phyloP scores from a whole-genome alignment of 2,888 invertebrate genomes.

The Eutolmus rufibarbis region DNA sequence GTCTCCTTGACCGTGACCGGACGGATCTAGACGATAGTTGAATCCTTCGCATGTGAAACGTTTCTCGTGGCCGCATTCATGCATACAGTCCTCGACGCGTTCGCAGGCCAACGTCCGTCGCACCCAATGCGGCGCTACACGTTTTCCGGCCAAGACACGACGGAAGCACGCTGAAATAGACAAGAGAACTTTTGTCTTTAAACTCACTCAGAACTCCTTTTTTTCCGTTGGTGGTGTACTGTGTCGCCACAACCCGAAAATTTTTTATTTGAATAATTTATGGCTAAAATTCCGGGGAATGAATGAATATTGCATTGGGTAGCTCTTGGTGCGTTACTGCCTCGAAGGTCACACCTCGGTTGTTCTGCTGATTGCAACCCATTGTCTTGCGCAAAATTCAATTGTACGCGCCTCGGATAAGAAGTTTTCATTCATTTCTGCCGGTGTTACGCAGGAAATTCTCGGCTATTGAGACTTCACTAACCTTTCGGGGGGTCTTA shows the following conservation, averaged over 20 bases:
- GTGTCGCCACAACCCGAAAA: background rate
- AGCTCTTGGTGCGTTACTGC: conserved; percentile 9
- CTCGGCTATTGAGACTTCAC: background rate
- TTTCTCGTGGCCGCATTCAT: conserved; percentile 77
- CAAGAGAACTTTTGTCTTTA: conserved; percentile 10
- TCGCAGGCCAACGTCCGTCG: conserved; percentile 74
- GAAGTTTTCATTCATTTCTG: conserved; percentile 4
- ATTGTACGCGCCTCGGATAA: background rate
- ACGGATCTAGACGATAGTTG: conserved; percentile 80
- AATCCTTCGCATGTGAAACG: conserved; percentile 83
- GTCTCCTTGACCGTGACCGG: conserved; percentile 75
- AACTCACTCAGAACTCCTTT: background rate
- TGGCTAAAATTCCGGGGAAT: background rate
- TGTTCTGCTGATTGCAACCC: background rate
- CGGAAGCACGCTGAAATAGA: conserved; percentile 76
- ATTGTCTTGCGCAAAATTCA: conserved; percentile 13
- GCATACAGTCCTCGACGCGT: conserved; percentile 76
- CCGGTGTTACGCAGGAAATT: conserved; percentile 5
- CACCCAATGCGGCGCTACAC: conserved; percentile 74
- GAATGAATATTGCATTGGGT: background rate
- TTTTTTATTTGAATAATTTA: conserved; percentile 15
- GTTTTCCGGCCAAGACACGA: conserved; percentile 76
- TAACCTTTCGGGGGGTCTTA: background rate
- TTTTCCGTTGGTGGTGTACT: background rate
- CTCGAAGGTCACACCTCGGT: conserved; percentile 21